Evolutionary conservation across 2,797 vertebrate species (phyloP), one percentile per base, ranked within the genome.

Genomic region (Helostoma temminkii): DNA sequence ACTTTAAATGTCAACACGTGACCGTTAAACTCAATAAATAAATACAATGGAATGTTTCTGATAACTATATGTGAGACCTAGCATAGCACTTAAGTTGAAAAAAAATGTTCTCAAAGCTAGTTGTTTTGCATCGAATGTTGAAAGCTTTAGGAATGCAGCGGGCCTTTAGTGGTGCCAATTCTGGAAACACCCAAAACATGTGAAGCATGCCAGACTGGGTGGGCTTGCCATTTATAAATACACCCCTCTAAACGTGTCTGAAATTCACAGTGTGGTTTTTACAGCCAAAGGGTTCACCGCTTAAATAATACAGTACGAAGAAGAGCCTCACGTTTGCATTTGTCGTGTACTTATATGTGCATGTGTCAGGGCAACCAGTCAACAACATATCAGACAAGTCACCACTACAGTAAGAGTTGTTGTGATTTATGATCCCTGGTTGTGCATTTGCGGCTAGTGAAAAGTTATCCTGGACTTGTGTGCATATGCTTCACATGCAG

Each of bases 161-260:
- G 84, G 86, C 74, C 86, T 91, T 91, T 85, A 72, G 64, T 43
- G 76, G 69, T 79, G 73, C 71, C 82, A 64, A 75, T 84, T 89
- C 85, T 91, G 84, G 84, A 91, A 87, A 92, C 90, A 90, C 76
- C 81, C 88, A 52, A 88, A 90, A 86, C 82, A 93, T 93, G 67
- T 58, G 2, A 74, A 74, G 90, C 82, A 92, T 30, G 88, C 73
- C 69, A 69, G 75, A 71, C 87, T 50, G 83, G 87, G 91, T 83
- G 83, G 89, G 88, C 88, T 85, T 6, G 62, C 82, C 55, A 71
- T 82, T 91, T 94, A 93, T 91, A 93, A 93, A 94, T 93, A 94
- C 86, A 81, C 88, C 75, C 66, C 70, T 81, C 87, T 66, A 61
- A 76, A 88, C 83, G 78, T 78, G 81, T 78, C 74, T 59, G 70